Base-by-base conservation (phyloP, 2,888 invertebrate genomes). In the Thyatira batis region DNA sequence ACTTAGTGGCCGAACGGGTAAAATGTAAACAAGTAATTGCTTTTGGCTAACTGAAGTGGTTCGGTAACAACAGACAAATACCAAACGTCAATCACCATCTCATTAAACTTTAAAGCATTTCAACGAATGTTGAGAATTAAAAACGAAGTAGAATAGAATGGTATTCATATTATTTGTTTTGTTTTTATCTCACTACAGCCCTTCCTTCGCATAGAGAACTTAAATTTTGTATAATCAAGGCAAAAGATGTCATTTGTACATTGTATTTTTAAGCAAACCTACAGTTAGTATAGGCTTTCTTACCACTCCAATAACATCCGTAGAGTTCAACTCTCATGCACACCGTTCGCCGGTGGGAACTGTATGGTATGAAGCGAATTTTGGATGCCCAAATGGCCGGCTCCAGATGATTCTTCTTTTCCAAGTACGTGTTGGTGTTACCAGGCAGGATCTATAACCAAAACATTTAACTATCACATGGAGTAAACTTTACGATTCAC, bases 241-340 rank as follows among this genome's bases (percentile, higher is more conserved):
- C n/a, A n/a, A n/a, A n/a, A n/a, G n/a, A n/a, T n/a, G n/a, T n/a
- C n/a, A n/a, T n/a, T 23, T 23, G 23, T 23, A 4, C 6, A 6
- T 23, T 23, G 3, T 23, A 4, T 23, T 23, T 23, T 43, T 3
- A 13, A 13, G 43, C 3, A 10, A 13, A 13, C 6, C 6, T 43
- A 13, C 13, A 13, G 2, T 13, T 43, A 9, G 28, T 20, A 70
- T 23, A n/a, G n/a, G n/a, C n/a, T n/a, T n/a, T n/a, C 88, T 87
- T 60, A 95, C 95, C 95, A 78, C 94, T 95, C 95, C 97, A 97
- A 45, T 93, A 92, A 81, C 98, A 98, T 20, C 98, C 98, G 83
- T 97, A 97, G 25, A 98, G 84, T 82, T 98, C 98, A 28, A 98
- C 96, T 58, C 98, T 91, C 96, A 98, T 96, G 89, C 98, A 98